Evolutionary conservation across 2,797 vertebrate species (phyloP), one percentile per base, ranked within the genome.

Genomic region (Leuciscus waleckii): DNA sequence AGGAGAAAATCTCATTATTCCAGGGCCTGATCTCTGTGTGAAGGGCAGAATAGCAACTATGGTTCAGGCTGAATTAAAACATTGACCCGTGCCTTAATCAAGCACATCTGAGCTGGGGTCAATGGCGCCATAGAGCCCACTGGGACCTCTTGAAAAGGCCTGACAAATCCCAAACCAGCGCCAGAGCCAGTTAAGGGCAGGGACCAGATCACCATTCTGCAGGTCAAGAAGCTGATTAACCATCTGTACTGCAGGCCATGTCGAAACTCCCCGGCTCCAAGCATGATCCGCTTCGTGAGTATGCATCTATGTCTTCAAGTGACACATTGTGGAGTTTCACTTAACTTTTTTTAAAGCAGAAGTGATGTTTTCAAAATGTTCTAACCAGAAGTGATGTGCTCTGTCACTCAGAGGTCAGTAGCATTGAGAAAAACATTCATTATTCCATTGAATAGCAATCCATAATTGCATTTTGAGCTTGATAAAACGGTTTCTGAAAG

Each of bases 1-100:
- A 93, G 92, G 80, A 87, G 85, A 91, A 94, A 94, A 93, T 94
- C 93, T 94, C 92, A 94, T 95, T 95, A 94, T 91, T 90, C 87
- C 65, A 68, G 91, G 92, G 92, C 92, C 88, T 92, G 94, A 93
- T 92, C 92, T 88, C 71, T 1, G 88, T 54, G 69, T 65, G 77
- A 82, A 0, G 37, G 86, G 86, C 89, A 83, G 93, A 92, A 94
- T 92, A 91, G 91, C 89, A 93, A 92, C 90, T 75, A 87, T 67
- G 85, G 85, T 75, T 69, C 61, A 82, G 81, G 35, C 85, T 91
- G 88, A 85, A 92, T 94, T 94, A 91, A 93, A 93, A 93, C 90
- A 87, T 89, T 93, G 92, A 94, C 92, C 93, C 86, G 26, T n/a
- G 81, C 83, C 88, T 92, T 94, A 93, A 93, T 93, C 93, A 88